Evolutionary conservation across 2,888 invertebrate genomes (phyloP).

Genomic region (Bombylius major): DNA sequence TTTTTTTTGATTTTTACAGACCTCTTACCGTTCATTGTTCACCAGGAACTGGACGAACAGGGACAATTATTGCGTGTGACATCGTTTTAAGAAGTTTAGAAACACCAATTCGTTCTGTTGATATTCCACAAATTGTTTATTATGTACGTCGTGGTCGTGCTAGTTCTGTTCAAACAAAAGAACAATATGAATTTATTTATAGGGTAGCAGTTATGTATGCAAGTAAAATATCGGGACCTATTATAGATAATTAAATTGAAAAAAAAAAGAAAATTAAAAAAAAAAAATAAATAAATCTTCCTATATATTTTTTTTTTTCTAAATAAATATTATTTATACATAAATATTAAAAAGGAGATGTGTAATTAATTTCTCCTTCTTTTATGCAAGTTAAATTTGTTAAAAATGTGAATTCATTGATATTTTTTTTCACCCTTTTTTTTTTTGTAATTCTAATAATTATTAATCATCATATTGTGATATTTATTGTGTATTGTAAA

Average conservation of each 20-base stretch:
- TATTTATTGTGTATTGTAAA: background rate
- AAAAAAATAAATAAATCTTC: no score
- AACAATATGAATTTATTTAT: conserved; percentile 87
- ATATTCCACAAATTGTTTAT: conserved; percentile 77
- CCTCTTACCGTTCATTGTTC: conserved; percentile 77
- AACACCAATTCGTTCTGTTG: conserved; percentile 57
- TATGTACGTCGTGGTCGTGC: conserved; percentile 75
- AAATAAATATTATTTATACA: no score
- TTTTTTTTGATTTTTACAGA: conserved; percentile 31
- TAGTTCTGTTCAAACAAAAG: conserved; percentile 78
- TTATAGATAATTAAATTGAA: conserved; percentile 39
- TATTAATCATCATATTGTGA: background rate
- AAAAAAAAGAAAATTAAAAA: background rate
- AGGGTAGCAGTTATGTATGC: conserved; percentile 79
- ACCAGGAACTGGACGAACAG: conserved; percentile 82
- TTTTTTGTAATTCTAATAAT: no score
- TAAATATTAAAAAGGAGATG: no score
- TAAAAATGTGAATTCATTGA: no score
- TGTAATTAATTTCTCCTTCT: no score
- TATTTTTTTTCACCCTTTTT: no score
- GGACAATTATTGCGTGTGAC: conserved; percentile 76
- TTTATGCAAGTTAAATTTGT: no score
- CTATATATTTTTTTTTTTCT: no score
- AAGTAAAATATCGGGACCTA: conserved; percentile 66
- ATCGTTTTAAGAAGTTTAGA: conserved; percentile 77